Base-by-base conservation (phyloP, 2,888 invertebrate species). In the Netelia fuscicornis region DNA sequence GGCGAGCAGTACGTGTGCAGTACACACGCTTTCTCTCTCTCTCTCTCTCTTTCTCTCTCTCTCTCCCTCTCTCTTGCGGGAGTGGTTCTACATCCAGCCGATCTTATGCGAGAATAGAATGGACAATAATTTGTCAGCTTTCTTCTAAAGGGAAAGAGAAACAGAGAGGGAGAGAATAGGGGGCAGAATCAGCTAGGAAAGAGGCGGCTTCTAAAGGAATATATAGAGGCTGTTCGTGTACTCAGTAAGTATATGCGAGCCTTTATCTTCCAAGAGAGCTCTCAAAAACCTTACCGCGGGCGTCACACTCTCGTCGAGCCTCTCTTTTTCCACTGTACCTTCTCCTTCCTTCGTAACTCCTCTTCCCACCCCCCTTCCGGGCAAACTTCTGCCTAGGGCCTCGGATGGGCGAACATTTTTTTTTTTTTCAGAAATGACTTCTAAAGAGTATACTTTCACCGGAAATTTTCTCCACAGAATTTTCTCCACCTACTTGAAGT, bases 271-370 rank as follows among this genome's bases (percentile, higher is more conserved):
- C 87, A 86, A 84, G 88, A 92, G 92, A 83, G 87, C 90, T 87
- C 91, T 93, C 87, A 85, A 81, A 90, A 90, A 30, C 88, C 88
- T 91, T 89, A 92, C 93, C 93, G 92, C 91, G 90, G 92, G 93
- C 92, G 89, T 90, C 87, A 88, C 89, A 81, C 68, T 89, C 91
- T 90, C 87, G 89, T 88, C 89, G 67, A 82, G 84, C 89, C 89
- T 83, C 81, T 86, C 70, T 64, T 76, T 13, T 62, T 62, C 62
- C 58, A 17, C 72, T 76, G 56, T 71, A 44, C 78, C 64, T 17
- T 44, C 48, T 65, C 25, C 44, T 13, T 42, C 6, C 54, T n/a
- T 11, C 54, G 54, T n/a, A 54, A 54, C 54, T 54, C 54, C 11
- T n/a, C 67, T 44, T 52, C 37, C 30, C 30, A 30, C 5, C 30